Evolutionary conservation across 2,888 invertebrate genomes (phyloP).

Genomic region (Lordiphosa andalusiaca): DNA sequence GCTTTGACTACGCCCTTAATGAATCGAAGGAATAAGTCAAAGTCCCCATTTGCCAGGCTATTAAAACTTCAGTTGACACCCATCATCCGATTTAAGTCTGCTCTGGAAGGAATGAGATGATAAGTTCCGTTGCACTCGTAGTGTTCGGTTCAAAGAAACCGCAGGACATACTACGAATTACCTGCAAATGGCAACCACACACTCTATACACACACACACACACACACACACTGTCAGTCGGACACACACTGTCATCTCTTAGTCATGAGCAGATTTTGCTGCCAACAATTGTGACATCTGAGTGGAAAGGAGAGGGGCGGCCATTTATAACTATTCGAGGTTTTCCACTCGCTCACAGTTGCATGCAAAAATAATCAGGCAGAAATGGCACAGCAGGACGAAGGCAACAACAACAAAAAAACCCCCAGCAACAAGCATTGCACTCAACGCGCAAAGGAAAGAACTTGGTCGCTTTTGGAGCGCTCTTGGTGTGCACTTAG

Average conservation of each 20-base stretch:
- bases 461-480: conserved; percentile 56
- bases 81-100: too few species aligned
- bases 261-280: conserved; percentile 41
- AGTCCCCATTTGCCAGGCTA: too few species aligned
- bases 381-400: conserved; percentile 50
- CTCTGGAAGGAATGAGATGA: too few species aligned
- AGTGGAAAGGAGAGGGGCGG: neutral
- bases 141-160: conserved; percentile 12
- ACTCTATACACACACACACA: conserved; percentile 6
- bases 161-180: conserved; percentile 16
- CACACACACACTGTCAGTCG: conserved; percentile 16
- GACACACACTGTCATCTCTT: conserved; percentile 21
- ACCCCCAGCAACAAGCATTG: conserved; percentile 54
- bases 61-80: too few species aligned
- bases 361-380: conserved; percentile 60
- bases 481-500: conserved; percentile 68
- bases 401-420: conserved; percentile 23
- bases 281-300: conserved; percentile 8
- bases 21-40: too few species aligned
- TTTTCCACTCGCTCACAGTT: conserved; percentile 26
- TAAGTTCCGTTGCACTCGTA: neutral
- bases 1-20: too few species aligned
- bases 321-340: conserved; percentile 31
- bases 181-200: conserved; percentile 42
- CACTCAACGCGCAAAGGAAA: conserved; percentile 38